Conservation (phyloP, 30 jellyfish, hydroid and myxozoan species). For the Nemopilema nomurai region DNA sequence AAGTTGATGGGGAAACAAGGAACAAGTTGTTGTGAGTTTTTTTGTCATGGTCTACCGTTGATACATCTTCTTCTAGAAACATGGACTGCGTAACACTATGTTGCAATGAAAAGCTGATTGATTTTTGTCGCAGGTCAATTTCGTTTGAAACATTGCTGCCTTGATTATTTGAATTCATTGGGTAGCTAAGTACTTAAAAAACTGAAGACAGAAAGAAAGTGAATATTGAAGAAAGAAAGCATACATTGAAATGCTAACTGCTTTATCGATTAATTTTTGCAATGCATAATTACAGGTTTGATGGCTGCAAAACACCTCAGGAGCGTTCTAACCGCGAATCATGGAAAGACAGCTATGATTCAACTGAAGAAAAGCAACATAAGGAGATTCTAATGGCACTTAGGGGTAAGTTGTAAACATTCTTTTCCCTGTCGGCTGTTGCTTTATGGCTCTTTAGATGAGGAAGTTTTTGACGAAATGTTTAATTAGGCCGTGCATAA, state of each 20-base stretch:
- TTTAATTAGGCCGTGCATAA: too few species aligned
- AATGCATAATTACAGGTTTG: slow-evolving; percentile 26
- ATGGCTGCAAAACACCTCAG: slow-evolving; percentile 67
- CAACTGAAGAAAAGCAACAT: slow-evolving; percentile 51
- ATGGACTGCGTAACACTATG: too few species aligned
- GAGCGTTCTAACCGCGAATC: slow-evolving; percentile 53
- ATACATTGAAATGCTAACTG: too few species aligned
- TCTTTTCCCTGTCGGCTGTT: not conserved
- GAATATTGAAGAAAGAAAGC: too few species aligned
- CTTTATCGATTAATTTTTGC: not conserved
- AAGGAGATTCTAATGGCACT: slow-evolving; percentile 40
- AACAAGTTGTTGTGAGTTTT: slow-evolving; percentile 66
- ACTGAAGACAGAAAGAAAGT: too few species aligned
- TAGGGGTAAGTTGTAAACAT: slow-evolving; percentile 41
- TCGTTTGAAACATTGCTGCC: too few species aligned
- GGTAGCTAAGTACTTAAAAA: too few species aligned
- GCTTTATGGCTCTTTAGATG: not conserved
- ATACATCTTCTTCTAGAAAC: not conserved
- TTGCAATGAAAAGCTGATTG: too few species aligned
- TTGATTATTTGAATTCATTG: too few species aligned
- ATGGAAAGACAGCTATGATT: slow-evolving; percentile 50
- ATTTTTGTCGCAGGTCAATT: not conserved
- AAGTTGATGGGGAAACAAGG: slow-evolving; percentile 58
- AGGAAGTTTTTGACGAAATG: not conserved
- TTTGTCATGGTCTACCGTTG: not conserved